Base-by-base conservation (phyloP, 2,113 vertebrate genomes). In the Sebastes schlegelii region DNA sequence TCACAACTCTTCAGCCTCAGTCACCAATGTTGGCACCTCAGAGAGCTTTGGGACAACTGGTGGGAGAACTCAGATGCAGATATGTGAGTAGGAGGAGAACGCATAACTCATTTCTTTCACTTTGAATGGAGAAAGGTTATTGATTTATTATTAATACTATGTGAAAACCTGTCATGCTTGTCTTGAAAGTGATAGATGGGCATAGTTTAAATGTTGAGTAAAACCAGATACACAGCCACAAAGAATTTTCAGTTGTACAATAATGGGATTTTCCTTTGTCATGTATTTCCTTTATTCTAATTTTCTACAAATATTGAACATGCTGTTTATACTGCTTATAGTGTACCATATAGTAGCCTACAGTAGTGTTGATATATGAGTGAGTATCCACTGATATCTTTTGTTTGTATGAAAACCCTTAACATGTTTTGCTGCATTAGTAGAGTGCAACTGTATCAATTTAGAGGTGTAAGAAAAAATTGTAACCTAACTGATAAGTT, bases 21-120 rank as follows among this genome's bases (percentile, higher is more conserved):
- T 86, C 75, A 92, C 91, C 52, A 90, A 90, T 2, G 34, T 1
- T 5, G 86, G 69, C 52, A 94, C 84, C 0, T 91, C 88, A n/a
- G 95, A 95, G 12, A 95, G 80, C 43, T 79, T 43, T 12, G 92
- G 79, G 17, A 85, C 89, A 70, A 67, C 46, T 17, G 34, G 78
- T 51, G 78, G 83, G 70, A 91, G 90, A 73, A 79, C 73, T 5
- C 91, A 88, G 17, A 34, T 84, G 17, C 83, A 92, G 71, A 77
- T 79, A 8, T 26, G 62, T 14, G 64, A 73, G 61, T 82, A 79
- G 26, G 84, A 85, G 55, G 26, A 72, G 19, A 60, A 1, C 4
- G 34, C 34, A 34, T 34, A 0, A 21, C 2, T 6, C 9, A 16
- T 49, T 5, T 23, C 12, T 52, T 21, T 5, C 21, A 14, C 26